Conservation (phyloP, 1,140 invertebrate genomes). For the Watersipora subatra region DNA sequence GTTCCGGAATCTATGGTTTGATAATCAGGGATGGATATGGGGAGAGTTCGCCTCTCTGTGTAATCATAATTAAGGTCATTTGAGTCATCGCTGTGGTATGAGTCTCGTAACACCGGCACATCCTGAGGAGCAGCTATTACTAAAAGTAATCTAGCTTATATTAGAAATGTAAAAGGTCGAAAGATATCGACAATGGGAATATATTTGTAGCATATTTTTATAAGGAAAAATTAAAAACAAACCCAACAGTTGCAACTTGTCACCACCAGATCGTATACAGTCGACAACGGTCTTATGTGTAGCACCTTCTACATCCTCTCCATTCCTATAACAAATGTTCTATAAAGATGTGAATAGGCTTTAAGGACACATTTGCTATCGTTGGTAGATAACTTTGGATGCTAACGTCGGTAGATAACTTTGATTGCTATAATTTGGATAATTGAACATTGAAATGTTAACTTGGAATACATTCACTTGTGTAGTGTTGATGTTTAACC, state of each 20-base stretch:
- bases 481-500: too few relatives aligned
- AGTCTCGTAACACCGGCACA: constrained; percentile 26
- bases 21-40: constrained; percentile 94
- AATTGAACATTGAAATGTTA: too few relatives aligned
- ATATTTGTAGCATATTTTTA: neutral
- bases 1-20: constrained; percentile 61
- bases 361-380: too few relatives aligned
- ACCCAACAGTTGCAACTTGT: constrained; percentile 76
- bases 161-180: neutral
- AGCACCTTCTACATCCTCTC: constrained; percentile 90
- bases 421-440: too few relatives aligned
- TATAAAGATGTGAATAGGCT: neutral
- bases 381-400: too few relatives aligned
- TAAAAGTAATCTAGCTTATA: too few relatives aligned
- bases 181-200: neutral
- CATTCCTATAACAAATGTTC: constrained; percentile 65
- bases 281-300: constrained; percentile 99
- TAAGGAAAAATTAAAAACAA: neutral
- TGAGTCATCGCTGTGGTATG: constrained; percentile 75
- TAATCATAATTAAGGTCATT: constrained; percentile 90
- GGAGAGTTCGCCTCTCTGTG: constrained; percentile 89
- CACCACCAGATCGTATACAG: constrained; percentile 93
- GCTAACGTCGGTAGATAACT: too few relatives aligned
- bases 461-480: too few relatives aligned
- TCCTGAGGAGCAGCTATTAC: too few relatives aligned